Base-by-base conservation (phyloP, 2,797 vertebrate genomes). In the Crenuchus spilurus region DNA sequence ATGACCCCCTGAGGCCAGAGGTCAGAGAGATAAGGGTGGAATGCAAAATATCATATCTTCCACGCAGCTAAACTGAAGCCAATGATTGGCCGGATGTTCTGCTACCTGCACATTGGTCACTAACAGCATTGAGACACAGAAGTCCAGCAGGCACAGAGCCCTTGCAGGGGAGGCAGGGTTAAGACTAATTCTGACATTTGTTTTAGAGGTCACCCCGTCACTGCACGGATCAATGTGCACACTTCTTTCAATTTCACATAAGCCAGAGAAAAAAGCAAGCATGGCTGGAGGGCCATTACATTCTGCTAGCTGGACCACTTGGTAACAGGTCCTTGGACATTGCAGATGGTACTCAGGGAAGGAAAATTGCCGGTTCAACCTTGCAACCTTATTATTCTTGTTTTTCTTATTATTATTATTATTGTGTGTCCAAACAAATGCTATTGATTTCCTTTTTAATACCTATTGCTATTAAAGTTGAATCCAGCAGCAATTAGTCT, bases 221-320 rank as follows among this genome's bases (percentile, higher is more conserved):
- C 80, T 77, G 74, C 85, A 87, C 24, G 84, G 85, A 90, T 91
- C 88, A 87, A 83, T 86, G 87, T 89, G 83, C 68, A 71, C 81
- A 10, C 73, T 76, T 77, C 58, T 86, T 88, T 90, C 86, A 86
- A 87, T 89, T 90, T 88, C 87, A 86, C 86, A 89, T 84, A 82
- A 91, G 85, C 63, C 70, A 65, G 83, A 84, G 60, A 78, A 76
- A 82, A 88, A 84, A 80, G 76, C 80, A 86, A 88, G 86, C 79
- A 64, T 72, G 69, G 82, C 89, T 81, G 16, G 41, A 74, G 83
- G 88, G 73, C 74, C 55, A 80, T 64, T 74, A 77, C 84, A 82
- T 77, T 81, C 77, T 82, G 76, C 70, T 78, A 13, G 76, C 78
- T 70, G 4, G 70, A 84, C 85, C 58, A 82, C 83, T 85, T 81